Evolutionary conservation across 2,113 vertebrate genomes (phyloP), one percentile per base, ranked within the genome.

Genomic region (Perccottus glenii): DNA sequence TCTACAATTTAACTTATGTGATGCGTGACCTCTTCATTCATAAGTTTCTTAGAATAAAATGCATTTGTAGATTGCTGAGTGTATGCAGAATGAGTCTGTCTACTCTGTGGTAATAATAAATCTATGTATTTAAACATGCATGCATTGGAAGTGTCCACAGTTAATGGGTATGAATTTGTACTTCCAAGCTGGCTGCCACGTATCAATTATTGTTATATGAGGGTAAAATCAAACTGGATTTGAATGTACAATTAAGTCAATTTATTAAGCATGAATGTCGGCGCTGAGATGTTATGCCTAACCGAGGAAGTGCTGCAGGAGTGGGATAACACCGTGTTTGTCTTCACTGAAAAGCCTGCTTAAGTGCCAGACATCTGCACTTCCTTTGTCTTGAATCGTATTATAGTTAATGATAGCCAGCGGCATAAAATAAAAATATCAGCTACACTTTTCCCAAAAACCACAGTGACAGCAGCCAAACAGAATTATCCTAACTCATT

Each of bases 401-500:
- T 66, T 60, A 55, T 33, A 43, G 67, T 52, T 52, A 73, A 57
- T 76, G 76, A 73, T 51, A 52, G 64, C 78, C 75, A 19, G 44
- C 16, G n/a, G 73, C 73, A 45, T 47, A 55, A 58, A 66, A 76
- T 70, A 58, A 82, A 77, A 73, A 62, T 38, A 71, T 67, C 57
- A 49, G 58, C 63, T 57, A 61, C 60, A 48, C 63, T 67, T 10
- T 11, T 66, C 60, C 19, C 67, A 65, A 58, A 64, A 82, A 73
- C 57, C 61, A n/a, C 55, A 64, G 58, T 42, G 68, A 78, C 60
- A 33, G 67, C 45, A 55, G 45, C 50, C 64, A 40, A 64, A 73
- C 60, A 27, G 62, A 82, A 77, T 79, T 64, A 69, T 32, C 58
- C 64, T 38, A 27, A 47, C 47, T 80, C 56, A 80, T 82, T 87